These are phyloP conservation scores for Callipepla squamata DNA, from an alignment of 2,113 vertebrate genomes.

Conservation along the genomic window DNA sequence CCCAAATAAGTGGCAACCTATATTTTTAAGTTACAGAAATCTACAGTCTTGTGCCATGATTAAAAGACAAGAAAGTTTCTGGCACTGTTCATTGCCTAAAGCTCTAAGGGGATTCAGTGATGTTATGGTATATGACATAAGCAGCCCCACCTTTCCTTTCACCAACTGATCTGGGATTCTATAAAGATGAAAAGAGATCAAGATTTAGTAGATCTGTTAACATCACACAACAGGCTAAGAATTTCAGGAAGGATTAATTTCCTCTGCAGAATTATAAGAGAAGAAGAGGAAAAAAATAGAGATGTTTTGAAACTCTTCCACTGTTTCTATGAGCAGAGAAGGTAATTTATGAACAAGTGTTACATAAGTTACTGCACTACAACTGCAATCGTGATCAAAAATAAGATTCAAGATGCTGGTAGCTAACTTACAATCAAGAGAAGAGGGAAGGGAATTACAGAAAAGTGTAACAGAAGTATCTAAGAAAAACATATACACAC, in stretches of 20 bases:
- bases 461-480: not conserved
- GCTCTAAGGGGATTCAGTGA: not conserved
- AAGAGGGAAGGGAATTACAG: not conserved
- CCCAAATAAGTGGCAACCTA: not conserved
- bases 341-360: not conserved
- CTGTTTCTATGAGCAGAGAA: not conserved
- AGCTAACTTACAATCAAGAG: not conserved
- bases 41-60: not conserved
- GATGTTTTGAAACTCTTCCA: not conserved
- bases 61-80: not conserved
- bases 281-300: not conserved
- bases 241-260: not conserved
- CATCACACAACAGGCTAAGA: not conserved
- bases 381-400: slow-evolving; percentile 44
- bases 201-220: not conserved
- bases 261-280: not conserved
- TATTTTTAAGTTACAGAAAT: not conserved
- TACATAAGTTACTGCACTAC: slow-evolving; percentile 55
- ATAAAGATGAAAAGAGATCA: not conserved
- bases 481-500: not conserved
- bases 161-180: not conserved
- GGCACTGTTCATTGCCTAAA: not conserved
- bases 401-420: not conserved
- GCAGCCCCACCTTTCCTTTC: not conserved
- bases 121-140: not conserved